Base-by-base conservation (phyloP, 2,888 invertebrate genomes). In the Rhyacophila evoluta region DNA sequence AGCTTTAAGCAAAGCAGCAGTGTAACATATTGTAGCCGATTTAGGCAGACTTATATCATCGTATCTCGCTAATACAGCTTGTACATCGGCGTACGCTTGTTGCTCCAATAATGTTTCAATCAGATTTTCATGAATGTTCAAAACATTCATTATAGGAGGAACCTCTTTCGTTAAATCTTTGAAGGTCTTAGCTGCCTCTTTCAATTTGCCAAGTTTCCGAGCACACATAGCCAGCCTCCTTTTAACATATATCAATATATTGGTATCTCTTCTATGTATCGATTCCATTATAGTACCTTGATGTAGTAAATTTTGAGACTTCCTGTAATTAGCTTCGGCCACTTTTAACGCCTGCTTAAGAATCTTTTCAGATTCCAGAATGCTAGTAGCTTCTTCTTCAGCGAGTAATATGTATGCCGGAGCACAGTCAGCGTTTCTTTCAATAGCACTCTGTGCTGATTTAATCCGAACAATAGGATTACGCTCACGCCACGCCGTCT, bases 221-320 rank as follows among this genome's bases (percentile, higher is more conserved):
- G 97, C 96, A 89, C 98, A 98, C 98, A 98, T 98, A n/a, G 98
- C 99, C 80, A 98, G 88, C 81, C 99, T 92, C 77, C 98, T 92
- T 87, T 97, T 95, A 76, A 98, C 95, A 87, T 98, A 99, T 85
- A 98, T 97, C 81, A 98, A 88, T 38, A 98, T 96, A 86, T 97
- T 97, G 78, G 96, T 95, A 87, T 98, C 97, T 83, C 98, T 91
- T 83, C 97, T 91, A 85, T 96, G 95, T 84, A 94, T 91, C 0
- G 94, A 92, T 86, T 97, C 96, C 84, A 94, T 92, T 75, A 92
- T 86, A 1, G 92, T 85, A 8, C 94, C 94, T 85, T 95, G 94
- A 86, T 96, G 95, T 84, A 95, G 95, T 8, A 92, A 90, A 81
- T 93, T 92, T 86, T 96, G 95, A n/a, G 95, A 94, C 85, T 94